Evolutionary conservation across 1,140 invertebrate genomes (phyloP).

Genomic region (Monomorium pharaonis): DNA sequence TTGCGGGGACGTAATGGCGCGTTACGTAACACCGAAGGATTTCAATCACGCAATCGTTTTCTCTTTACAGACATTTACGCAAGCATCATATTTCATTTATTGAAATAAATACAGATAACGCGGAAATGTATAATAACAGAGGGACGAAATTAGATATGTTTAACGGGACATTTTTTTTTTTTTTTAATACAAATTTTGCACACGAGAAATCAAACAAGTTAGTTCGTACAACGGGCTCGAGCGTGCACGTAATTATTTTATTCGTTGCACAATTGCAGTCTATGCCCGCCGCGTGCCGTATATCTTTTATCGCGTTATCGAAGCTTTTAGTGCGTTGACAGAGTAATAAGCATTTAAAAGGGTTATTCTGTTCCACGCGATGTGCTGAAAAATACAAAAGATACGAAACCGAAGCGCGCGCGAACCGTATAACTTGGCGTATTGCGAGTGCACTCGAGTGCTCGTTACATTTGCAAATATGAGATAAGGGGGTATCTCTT

Average conservation of each 20-base stretch:
- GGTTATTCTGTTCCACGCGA: slow-evolving; percentile 38
- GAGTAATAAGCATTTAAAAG: slow-evolving; percentile 54
- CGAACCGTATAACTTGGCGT: background rate
- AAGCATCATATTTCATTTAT: background rate
- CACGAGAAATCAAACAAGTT: background rate
- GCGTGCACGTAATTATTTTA: background rate
- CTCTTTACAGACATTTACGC: slow-evolving; percentile 19
- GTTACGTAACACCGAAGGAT: slow-evolving; percentile 47
- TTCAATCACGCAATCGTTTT: slow-evolving; percentile 50
- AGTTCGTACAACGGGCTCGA: slow-evolving; percentile 18
- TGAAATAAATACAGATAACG: background rate
- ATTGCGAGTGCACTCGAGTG: background rate
- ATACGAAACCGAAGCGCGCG: slow-evolving; percentile 22
- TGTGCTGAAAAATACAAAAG: slow-evolving; percentile 15
- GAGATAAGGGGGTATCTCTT: slow-evolving; percentile 26
- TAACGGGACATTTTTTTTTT: background rate
- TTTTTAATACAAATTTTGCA: background rate
- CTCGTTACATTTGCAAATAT: slow-evolving; percentile 19
- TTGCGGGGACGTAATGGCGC: slow-evolving; percentile 38
- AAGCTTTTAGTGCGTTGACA: slow-evolving; percentile 49
- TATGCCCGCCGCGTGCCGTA: slow-evolving; percentile 3
- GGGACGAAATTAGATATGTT: background rate
- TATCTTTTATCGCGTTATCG: slow-evolving; percentile 50
- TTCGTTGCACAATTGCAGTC: background rate
- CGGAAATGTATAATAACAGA: background rate